phyloP scores from a whole-genome alignment of 2,888 invertebrate species.

The Prosapia bicincta region DNA sequence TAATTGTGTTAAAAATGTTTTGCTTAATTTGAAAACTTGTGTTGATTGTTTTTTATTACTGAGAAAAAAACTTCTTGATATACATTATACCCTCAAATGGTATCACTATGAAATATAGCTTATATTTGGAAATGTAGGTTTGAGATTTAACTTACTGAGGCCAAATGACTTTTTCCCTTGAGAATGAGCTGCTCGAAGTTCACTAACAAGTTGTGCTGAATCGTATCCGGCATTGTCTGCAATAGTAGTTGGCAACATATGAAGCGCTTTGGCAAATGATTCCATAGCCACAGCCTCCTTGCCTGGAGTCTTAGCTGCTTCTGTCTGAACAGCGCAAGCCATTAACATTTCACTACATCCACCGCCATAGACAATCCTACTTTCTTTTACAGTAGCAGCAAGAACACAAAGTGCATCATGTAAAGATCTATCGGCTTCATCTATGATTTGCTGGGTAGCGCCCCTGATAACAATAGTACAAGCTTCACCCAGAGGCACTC shows the following conservation, averaged over 20 bases:
- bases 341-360: constrained; percentile 95
- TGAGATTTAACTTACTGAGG: constrained; percentile 66
- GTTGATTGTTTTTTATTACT: too few relatives aligned
- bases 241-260: constrained; percentile 89
- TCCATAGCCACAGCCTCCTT: constrained; percentile 98
- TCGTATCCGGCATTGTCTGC: constrained; percentile 99
- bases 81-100: too few relatives aligned
- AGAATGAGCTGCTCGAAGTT: constrained; percentile 86
- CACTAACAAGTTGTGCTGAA: constrained; percentile 90
- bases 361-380: constrained; percentile 79
- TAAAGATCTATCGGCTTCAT: constrained; percentile 96
- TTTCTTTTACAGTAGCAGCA: constrained; percentile 91
- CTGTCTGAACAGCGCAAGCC: constrained; percentile 85
- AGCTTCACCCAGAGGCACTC: constrained; percentile 92
- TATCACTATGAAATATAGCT: too few relatives aligned
- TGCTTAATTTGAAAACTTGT: too few relatives aligned
- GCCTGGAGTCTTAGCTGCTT: constrained; percentile 85
- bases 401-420: constrained; percentile 98
- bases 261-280: constrained; percentile 86
- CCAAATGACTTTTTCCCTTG: constrained; percentile 74
- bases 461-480: constrained; percentile 97
- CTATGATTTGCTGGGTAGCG: constrained; percentile 96
- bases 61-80: too few relatives aligned
- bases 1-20: too few relatives aligned
- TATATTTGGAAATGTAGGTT: too few relatives aligned